Percentiles rank a stretch among this genome's conserved stretches.
Evolutionary conservation across 1,140 invertebrate genomes (phyloP).

Genomic region (Drusus annulatus): DNA sequence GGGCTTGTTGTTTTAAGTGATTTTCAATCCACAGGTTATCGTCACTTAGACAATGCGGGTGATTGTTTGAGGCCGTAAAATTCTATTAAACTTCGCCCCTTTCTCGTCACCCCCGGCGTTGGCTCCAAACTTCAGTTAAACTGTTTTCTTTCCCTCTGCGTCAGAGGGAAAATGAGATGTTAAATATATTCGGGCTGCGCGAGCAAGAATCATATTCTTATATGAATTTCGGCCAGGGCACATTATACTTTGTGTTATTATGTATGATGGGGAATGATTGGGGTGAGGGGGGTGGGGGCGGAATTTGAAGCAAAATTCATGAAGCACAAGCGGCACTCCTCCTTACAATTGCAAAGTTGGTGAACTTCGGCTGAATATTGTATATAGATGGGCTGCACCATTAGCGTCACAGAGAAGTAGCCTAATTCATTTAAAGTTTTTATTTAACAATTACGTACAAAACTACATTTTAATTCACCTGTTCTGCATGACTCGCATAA

Average conservation of each 20-base stretch:
- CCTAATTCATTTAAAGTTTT: neutral
- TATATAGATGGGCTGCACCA: slow-evolving; percentile 56
- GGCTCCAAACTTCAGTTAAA: slow-evolving; percentile 66
- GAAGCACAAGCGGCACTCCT: slow-evolving; percentile 67
- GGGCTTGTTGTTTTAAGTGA: too few relatives aligned
- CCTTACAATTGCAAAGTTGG: slow-evolving; percentile 72
- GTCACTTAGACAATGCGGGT: neutral
- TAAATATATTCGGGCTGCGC: slow-evolving; percentile 54
- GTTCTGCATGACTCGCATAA: too few relatives aligned
- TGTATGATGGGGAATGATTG: slow-evolving; percentile 59
- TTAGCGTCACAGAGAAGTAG: slow-evolving; percentile 56
- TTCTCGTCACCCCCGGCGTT: neutral
- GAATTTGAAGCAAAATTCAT: slow-evolving; percentile 65
- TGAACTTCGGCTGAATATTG: slow-evolving; percentile 61
- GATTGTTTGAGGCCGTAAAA: slow-evolving; percentile 19
- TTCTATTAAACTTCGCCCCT: slow-evolving; percentile 42
- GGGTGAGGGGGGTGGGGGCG: slow-evolving; percentile 50
- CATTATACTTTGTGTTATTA: slow-evolving; percentile 73
- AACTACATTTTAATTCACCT: too few relatives aligned
- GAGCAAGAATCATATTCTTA: slow-evolving; percentile 64
- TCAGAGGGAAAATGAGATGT: slow-evolving; percentile 57
- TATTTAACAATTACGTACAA: too few relatives aligned
- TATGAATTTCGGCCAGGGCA: slow-evolving; percentile 70
- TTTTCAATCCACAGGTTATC: neutral
- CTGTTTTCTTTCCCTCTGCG: slow-evolving; percentile 67